A percentile compares a stretch with the other conserved stretches of the same genome.
Evolutionary conservation across 2,797 vertebrate species (phyloP).

Genomic region (Potorous gilbertii): DNA sequence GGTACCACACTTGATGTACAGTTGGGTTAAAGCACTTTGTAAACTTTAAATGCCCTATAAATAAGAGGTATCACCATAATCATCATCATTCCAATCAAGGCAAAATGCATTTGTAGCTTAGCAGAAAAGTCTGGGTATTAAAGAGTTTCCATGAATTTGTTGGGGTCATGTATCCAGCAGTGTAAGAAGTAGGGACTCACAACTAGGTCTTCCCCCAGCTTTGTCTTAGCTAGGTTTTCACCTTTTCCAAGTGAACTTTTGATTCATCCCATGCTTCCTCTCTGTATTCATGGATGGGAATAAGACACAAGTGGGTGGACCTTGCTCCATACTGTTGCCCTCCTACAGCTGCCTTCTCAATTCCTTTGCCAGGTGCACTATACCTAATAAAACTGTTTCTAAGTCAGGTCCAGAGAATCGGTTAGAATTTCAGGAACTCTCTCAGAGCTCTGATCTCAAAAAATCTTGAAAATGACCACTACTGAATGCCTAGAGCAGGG

Average conservation of each 20-base stretch:
- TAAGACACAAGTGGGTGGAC: not conserved
- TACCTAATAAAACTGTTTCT: not conserved
- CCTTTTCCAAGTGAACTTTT: not conserved
- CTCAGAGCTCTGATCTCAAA: slow-evolving; percentile 33
- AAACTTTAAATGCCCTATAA: not conserved
- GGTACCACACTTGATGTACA: slow-evolving; percentile 1
- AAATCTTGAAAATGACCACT: slow-evolving; percentile 15
- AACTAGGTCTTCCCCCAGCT: not conserved
- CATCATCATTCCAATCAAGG: not conserved
- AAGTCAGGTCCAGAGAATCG: not conserved
- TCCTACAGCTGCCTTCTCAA: not conserved
- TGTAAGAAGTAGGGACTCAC: not conserved
- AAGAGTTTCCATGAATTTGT: not conserved
- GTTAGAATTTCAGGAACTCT: not conserved
- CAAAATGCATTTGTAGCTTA: not conserved
- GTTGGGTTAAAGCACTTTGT: not conserved
- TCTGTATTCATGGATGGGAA: not conserved
- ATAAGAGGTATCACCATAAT: not conserved
- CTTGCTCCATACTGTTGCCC: not conserved
- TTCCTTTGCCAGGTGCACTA: not conserved
- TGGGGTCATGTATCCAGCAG: not conserved
- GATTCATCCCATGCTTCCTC: not conserved
- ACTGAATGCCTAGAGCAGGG: slow-evolving; percentile 25
- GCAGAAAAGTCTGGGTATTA: not conserved
- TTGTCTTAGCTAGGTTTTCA: not conserved